Base-by-base conservation (phyloP, 2,797 vertebrate species). In the Jordanella pulchra region DNA sequence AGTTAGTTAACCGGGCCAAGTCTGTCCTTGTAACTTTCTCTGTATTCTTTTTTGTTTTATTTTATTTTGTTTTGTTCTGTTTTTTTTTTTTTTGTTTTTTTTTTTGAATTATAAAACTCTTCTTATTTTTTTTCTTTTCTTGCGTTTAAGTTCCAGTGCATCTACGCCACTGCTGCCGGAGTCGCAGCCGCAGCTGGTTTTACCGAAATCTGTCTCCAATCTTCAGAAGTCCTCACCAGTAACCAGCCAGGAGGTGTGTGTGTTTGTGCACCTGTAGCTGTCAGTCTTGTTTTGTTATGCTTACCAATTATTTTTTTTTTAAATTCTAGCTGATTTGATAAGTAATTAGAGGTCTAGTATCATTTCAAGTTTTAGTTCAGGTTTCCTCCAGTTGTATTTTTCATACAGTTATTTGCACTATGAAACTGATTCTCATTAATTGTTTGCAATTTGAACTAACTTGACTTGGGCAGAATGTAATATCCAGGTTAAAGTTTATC, bases 191-290 rank as follows among this genome's bases (percentile, higher is more conserved):
- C 97, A 94, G 96, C 97, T 91, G 97, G 97, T 95, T 99, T 98
- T 93, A 94, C 97, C 96, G 97, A 99, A 98, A 92, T 98, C 97
- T 96, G 96, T 98, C 95, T 99, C 96, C 97, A 99, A 95, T 97
- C 97, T 98, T 93, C 97, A 99, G 97, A 99, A 99, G 84, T 95
- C 96, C 94, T 95, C 93, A 89, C 96, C 94, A 90, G 93, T 94
- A 92, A 93, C 91, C 95, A 97, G 89, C 92, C 97, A 95, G 93
- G 97, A 99, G 97, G 98, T 99, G 77, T 65, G 94, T 1, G 11
- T 48, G 1, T n/a, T n/a, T n/a, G n/a, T 25, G 18, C 1, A 28
- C 53, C 32, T 47, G 13, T 6, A 27, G 60, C 13, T 45, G n/a
- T n/a, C 65, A 7, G 47, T 27, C 13, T 10, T 17, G n/a, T 28